phyloP scores from a whole-genome alignment of 2,888 invertebrate species.

The Cryptocephalus moraei region DNA sequence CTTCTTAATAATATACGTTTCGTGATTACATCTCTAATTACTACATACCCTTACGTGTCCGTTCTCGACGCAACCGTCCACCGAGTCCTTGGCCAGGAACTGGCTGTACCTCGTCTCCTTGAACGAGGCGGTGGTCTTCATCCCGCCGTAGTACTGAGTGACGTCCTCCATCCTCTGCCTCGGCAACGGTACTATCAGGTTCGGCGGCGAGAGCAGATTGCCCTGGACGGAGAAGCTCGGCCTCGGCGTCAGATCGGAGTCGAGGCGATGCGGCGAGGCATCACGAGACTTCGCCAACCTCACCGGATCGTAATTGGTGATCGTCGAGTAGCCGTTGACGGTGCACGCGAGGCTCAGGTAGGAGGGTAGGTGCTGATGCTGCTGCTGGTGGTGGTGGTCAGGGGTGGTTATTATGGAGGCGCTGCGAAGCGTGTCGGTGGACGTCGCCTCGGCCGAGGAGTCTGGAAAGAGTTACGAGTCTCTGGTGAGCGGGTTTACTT shows the following conservation, averaged over 20 bases:
- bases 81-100: conserved; percentile 24
- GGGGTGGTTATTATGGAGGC: conserved; percentile 29
- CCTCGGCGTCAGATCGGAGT: conserved; percentile 21
- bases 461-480: no score
- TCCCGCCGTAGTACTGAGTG: conserved; percentile 24
- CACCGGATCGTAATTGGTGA: conserved; percentile 78
- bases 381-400: conserved; percentile 37
- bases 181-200: conserved; percentile 31
- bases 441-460: conserved; percentile 38
- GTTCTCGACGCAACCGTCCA: conserved; percentile 31
- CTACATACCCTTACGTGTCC: conserved; percentile 6
- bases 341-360: conserved; percentile 84
- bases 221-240: conserved; percentile 27
- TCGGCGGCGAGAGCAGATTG: conserved; percentile 36
- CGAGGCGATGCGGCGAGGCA: conserved; percentile 54
- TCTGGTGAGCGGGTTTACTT: no score
- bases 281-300: conserved; percentile 50
- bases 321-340: conserved; percentile 80
- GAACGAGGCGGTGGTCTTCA: conserved; percentile 21
- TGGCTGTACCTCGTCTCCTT: conserved; percentile 23
- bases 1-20: no score
- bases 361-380: conserved; percentile 80
- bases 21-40: no score
- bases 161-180: conserved; percentile 22
- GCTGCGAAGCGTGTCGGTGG: conserved; percentile 43